Percentiles rank a stretch among this genome's conserved stretches.
These are phyloP conservation scores for Sebastes paucispinis DNA, from an alignment of 2,797 vertebrate genomes.

Conservation along the genomic window DNA sequence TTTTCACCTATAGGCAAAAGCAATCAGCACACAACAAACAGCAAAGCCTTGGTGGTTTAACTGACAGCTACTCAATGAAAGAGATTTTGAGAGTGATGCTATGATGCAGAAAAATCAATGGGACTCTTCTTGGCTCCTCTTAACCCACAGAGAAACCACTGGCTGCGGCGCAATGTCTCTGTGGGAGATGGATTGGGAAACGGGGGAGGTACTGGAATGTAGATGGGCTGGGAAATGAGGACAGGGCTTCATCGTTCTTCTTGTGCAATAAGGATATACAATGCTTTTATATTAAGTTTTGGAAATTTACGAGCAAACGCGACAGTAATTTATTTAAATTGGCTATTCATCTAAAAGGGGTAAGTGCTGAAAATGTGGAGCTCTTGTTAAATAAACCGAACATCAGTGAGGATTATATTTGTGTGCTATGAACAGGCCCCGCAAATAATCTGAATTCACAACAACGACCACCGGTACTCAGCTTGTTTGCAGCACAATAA, in stretches of 20 bases:
- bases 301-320: not conserved
- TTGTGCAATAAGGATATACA: not conserved
- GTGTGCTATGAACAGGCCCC: not conserved
- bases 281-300: not conserved
- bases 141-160: conserved; percentile 26
- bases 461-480: not conserved
- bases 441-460: not conserved
- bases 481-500: not conserved
- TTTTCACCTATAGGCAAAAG: conserved; percentile 9
- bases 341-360: not conserved
- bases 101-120: conserved; percentile 31
- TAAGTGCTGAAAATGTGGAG: not conserved
- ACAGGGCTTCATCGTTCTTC: not conserved
- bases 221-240: conserved; percentile 12
- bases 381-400: not conserved
- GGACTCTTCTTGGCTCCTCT: conserved; percentile 22
- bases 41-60: conserved; percentile 21
- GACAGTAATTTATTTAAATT: not conserved
- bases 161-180: conserved; percentile 31
- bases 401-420: not conserved
- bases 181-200: conserved; percentile 51
- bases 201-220: conserved; percentile 20
- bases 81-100: conserved; percentile 23
- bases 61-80: conserved; percentile 25
- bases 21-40: conserved; percentile 50